phyloP scores from a whole-genome alignment of 2,113 vertebrate species.

The Phocoena sinus region DNA sequence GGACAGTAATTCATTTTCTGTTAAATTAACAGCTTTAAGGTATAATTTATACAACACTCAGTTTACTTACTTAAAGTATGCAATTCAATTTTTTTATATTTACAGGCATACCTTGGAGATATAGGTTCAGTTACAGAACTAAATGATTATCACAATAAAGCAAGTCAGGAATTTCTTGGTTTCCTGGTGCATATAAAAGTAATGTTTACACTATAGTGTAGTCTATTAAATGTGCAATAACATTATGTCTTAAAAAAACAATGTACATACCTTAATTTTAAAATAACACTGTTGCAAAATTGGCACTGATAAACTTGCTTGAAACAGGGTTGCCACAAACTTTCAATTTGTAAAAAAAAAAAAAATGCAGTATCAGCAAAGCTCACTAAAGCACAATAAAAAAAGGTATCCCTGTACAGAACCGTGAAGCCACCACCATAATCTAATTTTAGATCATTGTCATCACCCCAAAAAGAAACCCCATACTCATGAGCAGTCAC shows the following conservation, averaged over 20 bases:
- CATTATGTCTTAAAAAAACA: neutral
- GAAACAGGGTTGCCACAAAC: neutral
- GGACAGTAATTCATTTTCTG: neutral
- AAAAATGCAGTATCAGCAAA: neutral
- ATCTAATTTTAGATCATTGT: neutral
- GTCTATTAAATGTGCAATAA: neutral
- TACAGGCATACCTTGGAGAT: neutral
- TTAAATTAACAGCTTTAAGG: neutral
- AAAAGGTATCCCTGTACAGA: no score
- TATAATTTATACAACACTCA: neutral
- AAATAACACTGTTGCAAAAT: neutral
- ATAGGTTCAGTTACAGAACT: neutral
- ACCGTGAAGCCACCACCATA: neutral
- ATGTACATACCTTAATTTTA: neutral
- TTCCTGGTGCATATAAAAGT: neutral
- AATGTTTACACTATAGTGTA: neutral
- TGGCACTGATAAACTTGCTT: neutral
- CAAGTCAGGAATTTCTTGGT: neutral
- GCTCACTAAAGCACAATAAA: neutral
- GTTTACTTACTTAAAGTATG: neutral
- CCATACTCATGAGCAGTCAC: fast-evolving
- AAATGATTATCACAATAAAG: neutral
- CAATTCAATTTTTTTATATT: neutral
- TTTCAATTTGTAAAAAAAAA: neutral
- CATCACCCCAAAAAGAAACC: neutral